Percentiles rank a stretch among this genome's conserved stretches.
Evolutionary conservation across 92 coral and sea anemone species (phyloP).

Genomic region (Heliopora coerulea): DNA sequence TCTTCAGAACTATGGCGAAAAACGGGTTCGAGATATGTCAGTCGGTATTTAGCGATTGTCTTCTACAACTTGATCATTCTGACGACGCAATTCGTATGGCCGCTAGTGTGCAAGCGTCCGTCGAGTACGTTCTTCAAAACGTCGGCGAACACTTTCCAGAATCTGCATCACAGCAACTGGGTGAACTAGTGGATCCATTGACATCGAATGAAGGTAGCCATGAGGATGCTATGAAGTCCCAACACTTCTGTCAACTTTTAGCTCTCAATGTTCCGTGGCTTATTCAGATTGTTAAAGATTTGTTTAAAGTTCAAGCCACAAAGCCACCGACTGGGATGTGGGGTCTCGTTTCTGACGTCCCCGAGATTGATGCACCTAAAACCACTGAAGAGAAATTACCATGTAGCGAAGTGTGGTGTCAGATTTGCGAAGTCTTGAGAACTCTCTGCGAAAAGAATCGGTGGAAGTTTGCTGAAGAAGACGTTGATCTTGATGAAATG

Average conservation of each 20-base stretch:
- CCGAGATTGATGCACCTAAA: not conserved
- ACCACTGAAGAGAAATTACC: not conserved
- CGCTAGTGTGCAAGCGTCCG: not conserved
- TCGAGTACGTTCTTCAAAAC: not conserved
- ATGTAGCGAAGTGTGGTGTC: not conserved
- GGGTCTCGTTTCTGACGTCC: not conserved
- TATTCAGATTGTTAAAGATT: conserved; percentile 27
- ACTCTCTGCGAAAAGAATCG: conserved; percentile 4
- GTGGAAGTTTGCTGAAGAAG: not conserved
- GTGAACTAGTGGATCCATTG: not conserved
- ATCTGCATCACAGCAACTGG: not conserved
- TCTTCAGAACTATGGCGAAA: not conserved
- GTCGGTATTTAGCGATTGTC: not conserved
- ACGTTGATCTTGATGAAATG: not conserved
- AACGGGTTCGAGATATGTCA: not conserved
- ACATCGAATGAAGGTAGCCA: not conserved
- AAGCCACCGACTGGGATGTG: conserved; percentile 10
- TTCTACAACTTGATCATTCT: not conserved
- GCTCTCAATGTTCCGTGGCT: conserved; percentile 8
- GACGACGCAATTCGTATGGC: not conserved
- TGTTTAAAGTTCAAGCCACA: not conserved
- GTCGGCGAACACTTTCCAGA: not conserved
- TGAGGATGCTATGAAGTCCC: not conserved
- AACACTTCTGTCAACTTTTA: not conserved
- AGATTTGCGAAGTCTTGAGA: conserved; percentile 1